Evolutionary conservation across 2,797 vertebrate genomes (phyloP).

Genomic region (Pangasius larnaudii): DNA sequence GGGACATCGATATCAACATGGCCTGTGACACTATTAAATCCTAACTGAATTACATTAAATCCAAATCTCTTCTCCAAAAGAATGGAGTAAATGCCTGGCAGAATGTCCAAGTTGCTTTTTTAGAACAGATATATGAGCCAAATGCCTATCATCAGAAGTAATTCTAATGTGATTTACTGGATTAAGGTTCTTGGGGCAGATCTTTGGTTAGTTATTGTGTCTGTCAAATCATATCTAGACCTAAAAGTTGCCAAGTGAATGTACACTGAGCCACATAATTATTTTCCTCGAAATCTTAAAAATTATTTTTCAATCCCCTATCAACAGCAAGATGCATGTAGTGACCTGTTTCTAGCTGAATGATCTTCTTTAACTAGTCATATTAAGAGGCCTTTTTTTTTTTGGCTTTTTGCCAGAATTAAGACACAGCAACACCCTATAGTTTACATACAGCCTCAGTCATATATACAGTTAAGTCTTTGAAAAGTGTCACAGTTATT

Average conservation of each 20-base stretch:
- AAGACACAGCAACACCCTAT: neutral
- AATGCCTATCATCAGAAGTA: neutral
- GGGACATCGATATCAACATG: neutral
- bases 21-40: neutral
- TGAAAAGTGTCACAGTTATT: neutral
- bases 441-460: neutral
- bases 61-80: neutral
- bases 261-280: neutral
- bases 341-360: neutral
- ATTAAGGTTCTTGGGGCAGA: neutral
- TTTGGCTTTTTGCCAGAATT: neutral
- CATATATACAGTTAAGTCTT: neutral
- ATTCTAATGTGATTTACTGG: neutral
- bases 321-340: neutral
- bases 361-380: neutral
- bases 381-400: neutral
- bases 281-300: neutral
- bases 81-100: neutral
- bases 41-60: constrained; percentile 9
- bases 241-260: neutral
- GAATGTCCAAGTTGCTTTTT: neutral
- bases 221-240: neutral
- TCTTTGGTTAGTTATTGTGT: neutral
- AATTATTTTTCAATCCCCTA: neutral
- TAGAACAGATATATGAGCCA: neutral